Evolutionary conservation across 2,888 invertebrate species (phyloP).

Genomic region (Diachrysia chrysitis): DNA sequence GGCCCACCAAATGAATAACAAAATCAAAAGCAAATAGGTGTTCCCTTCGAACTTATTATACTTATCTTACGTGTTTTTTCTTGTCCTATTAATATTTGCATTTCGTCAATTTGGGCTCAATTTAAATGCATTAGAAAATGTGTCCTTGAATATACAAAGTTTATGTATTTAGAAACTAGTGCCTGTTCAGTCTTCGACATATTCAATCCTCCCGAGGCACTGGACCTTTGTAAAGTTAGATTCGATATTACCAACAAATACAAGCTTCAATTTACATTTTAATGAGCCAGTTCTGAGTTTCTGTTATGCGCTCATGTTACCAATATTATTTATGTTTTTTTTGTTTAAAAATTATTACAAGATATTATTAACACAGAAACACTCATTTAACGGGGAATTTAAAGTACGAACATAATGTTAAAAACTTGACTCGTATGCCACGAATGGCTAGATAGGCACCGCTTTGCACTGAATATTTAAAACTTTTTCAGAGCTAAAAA

Average conservation of each 20-base stretch:
- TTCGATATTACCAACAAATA: conserved; percentile 56
- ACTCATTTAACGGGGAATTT: conserved; percentile 32
- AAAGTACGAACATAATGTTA: conserved; percentile 24
- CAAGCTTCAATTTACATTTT: conserved; percentile 63
- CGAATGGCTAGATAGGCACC: conserved; percentile 33
- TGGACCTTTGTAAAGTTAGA: conserved; percentile 49
- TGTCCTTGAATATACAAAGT: background rate
- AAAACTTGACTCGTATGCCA: conserved; percentile 40
- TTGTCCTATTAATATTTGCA: conserved; percentile 41
- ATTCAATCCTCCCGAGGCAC: conserved; percentile 23
- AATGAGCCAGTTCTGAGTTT: conserved; percentile 54
- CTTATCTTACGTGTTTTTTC: conserved; percentile 58
- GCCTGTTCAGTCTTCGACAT: conserved; percentile 13
- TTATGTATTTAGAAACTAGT: conserved; percentile 13
- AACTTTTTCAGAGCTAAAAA: conserved; percentile 44
- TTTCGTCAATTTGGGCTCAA: conserved; percentile 23
- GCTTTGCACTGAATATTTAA: conserved; percentile 47
- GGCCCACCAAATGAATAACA: conserved; percentile 73
- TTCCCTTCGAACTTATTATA: conserved; percentile 58
- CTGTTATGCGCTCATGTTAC: conserved; percentile 41
- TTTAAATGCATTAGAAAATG: background rate
- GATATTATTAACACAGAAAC: conserved; percentile 39
- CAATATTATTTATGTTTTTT: conserved; percentile 43
- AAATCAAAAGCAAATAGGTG: conserved; percentile 76
- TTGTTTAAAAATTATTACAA: conserved; percentile 46